Conservation (phyloP, 2,113 vertebrate genomes). For the Periophthalmus modestus region DNA sequence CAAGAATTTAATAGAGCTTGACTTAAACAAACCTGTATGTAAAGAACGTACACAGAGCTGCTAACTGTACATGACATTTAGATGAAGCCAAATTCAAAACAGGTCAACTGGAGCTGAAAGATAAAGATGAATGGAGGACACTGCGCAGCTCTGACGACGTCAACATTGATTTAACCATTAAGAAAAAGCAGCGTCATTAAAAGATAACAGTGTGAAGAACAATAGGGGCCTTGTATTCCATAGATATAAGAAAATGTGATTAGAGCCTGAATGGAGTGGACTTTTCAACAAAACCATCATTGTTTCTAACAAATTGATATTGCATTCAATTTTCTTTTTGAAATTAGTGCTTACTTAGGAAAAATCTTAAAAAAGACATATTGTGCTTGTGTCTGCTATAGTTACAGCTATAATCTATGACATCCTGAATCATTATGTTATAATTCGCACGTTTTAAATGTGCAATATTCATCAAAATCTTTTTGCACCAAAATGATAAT, state of each 20-base stretch:
- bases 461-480: too few species aligned
- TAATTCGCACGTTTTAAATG: too few species aligned
- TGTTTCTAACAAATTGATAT: too few species aligned
- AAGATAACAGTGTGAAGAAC: background rate
- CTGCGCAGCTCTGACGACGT: background rate
- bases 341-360: too few species aligned
- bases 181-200: conserved; percentile 4
- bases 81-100: conserved; percentile 7
- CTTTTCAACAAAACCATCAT: too few species aligned
- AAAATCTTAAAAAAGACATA: too few species aligned
- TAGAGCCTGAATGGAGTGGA: background rate
- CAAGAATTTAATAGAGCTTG: background rate
- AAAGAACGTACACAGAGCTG: background rate
- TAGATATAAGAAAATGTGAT: background rate
- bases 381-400: too few species aligned
- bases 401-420: too few species aligned
- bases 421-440: too few species aligned
- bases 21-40: background rate
- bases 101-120: conserved; percentile 13
- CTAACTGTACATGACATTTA: background rate
- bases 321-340: too few species aligned
- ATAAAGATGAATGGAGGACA: background rate
- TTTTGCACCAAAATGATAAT: too few species aligned
- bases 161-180: conserved; percentile 14
- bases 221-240: background rate